Percentiles rank a stretch among this genome's conserved stretches.
phyloP scores from a whole-genome alignment of 2,888 invertebrate genomes.

The Lasioglossum zephyrum region DNA sequence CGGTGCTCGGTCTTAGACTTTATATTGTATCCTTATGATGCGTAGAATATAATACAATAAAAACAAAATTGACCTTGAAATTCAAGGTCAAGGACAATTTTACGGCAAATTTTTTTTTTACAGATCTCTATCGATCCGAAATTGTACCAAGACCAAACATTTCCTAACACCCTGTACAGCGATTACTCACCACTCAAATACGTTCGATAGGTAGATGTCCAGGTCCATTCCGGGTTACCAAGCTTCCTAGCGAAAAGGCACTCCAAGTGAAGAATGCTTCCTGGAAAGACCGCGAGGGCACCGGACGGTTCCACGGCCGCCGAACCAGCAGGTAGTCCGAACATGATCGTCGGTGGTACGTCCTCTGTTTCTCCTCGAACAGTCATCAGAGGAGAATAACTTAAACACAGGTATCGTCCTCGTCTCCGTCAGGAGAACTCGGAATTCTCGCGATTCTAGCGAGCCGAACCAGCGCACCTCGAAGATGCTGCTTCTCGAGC shows the following conservation, averaged over 20 bases:
- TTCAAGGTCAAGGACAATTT: no score
- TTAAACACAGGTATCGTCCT: constrained; percentile 7
- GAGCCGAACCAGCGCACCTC: not conserved
- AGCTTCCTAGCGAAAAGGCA: constrained; percentile 91
- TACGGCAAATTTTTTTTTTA: no score
- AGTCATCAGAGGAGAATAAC: constrained; percentile 65
- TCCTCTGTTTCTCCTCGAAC: constrained; percentile 86
- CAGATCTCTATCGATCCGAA: no score
- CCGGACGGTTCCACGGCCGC: constrained; percentile 92
- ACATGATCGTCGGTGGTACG: constrained; percentile 92
- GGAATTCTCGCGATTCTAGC: not conserved
- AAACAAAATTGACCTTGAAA: no score
- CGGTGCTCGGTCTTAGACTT: no score
- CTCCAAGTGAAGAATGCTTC: constrained; percentile 92
- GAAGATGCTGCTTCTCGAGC: not conserved
- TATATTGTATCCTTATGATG: no score
- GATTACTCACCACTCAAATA: constrained; percentile 89
- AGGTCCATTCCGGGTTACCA: constrained; percentile 95
- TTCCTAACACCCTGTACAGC: no score
- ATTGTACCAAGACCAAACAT: no score
- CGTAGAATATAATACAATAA: no score
- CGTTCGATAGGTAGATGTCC: constrained; percentile 92
- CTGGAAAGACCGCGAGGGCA: constrained; percentile 92
- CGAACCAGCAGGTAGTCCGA: constrained; percentile 91
- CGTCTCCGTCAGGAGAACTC: not conserved